Percentiles rank a stretch among this genome's conserved stretches.
phyloP scores from a whole-genome alignment of 2,797 vertebrate species.

The Tamandua tetradactyla region DNA sequence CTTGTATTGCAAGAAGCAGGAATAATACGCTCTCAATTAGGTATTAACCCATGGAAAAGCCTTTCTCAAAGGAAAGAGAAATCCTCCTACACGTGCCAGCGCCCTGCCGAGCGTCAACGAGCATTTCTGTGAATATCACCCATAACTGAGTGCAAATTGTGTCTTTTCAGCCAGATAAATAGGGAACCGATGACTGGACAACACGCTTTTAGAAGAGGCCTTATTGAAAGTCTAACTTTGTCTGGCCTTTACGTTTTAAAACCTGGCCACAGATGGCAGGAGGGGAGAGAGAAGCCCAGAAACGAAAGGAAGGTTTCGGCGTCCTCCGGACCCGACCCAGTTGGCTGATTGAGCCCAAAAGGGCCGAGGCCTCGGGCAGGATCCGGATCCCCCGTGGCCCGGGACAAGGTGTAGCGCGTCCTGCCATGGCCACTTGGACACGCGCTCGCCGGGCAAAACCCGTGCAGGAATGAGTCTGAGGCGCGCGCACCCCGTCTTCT shows the following conservation, averaged over 20 bases:
- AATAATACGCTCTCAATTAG: not conserved
- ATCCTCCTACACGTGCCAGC: not conserved
- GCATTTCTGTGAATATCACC: not conserved
- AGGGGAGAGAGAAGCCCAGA: not conserved
- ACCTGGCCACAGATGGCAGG: not conserved
- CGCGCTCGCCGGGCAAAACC: not conserved
- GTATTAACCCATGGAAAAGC: not conserved
- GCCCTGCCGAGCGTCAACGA: not conserved
- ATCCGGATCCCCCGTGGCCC: not conserved
- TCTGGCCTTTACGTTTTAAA: conserved; percentile 55
- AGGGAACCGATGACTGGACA: not conserved
- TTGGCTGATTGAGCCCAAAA: not conserved
- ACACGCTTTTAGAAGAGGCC: not conserved
- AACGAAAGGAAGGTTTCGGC: conserved; percentile 10
- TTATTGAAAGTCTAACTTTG: not conserved
- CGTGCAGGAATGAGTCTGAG: not conserved
- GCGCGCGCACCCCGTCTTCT: not conserved
- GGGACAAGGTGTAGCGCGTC: not conserved
- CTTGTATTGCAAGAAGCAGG: not conserved
- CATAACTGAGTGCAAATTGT: not conserved
- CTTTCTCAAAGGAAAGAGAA: conserved; percentile 4
- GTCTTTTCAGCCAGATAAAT: not conserved
- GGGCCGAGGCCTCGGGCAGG: not conserved
- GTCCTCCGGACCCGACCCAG: accelerated
- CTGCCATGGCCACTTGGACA: not conserved